Evolutionary conservation across 2,797 vertebrate species (phyloP), one percentile per base, ranked within the genome.

Genomic region (Spinus olivaceus): DNA sequence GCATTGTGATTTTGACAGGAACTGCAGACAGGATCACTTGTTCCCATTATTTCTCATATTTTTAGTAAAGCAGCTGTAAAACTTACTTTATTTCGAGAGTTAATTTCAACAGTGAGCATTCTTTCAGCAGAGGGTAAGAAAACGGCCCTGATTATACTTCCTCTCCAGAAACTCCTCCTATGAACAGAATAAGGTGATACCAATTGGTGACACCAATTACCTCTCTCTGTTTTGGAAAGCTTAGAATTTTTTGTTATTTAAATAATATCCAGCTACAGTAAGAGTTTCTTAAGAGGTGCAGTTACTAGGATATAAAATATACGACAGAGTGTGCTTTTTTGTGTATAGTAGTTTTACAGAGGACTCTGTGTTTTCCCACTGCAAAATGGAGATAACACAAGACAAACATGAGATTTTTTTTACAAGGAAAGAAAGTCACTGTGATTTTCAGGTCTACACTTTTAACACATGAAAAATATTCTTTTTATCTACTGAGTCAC

Each of bases 1-100:
- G 70, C 54, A 41, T 63, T 94, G 86, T 92, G 81, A 80, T 95
- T 94, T 89, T 95, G 86, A 95, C 69, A 50, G 70, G 35, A 96
- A 64, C 44, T 92, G 66, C 69, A 79, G 74, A 76, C 56, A 63
- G 67, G 65, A 73, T 77, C 64, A 85, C 53, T n/a, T 53, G n/a
- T 76, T 92, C n/a, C 18, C 5, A 53, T 73, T 53, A 67, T 64
- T 88, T 89, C 61, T 80, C 50, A 5, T 57, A 77, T 61, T 92
- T 95, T 96, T 47, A 80, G 39, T 71, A 82, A 47, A 88, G 17
- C 35, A 69, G 18, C 33, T 78, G 44, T 73, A 90, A 93, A 81
- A 11, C 41, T 81, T 50, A 87, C 11, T 42, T 81, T 84, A 50
- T 77, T 90, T 88, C 44, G 81, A 44, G 61, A 82, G 47, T 86